Evolutionary conservation across 35 echinoderm and acorn worm genomes (phyloP).

Genomic region (Lytechinus variegatus): DNA sequence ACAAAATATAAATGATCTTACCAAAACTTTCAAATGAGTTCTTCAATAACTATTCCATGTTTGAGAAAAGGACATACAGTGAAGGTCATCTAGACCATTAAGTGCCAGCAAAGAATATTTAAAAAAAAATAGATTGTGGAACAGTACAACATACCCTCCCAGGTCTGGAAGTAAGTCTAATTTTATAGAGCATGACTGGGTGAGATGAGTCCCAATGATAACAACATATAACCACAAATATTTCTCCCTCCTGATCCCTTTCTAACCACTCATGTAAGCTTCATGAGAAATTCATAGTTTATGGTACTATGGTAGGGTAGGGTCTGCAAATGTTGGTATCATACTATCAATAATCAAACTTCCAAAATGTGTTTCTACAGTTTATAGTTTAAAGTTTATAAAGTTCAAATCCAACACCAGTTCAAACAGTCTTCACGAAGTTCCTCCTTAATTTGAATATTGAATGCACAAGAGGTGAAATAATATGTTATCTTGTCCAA

Average conservation of each 20-base stretch:
- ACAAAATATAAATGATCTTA: neutral
- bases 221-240: constrained; percentile 5
- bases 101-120: too few relatives aligned
- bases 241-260: constrained; percentile 9
- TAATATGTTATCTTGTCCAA: too few relatives aligned
- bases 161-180: neutral
- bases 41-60: neutral
- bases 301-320: neutral
- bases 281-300: neutral
- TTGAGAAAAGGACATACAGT: neutral
- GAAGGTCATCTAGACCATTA: too few relatives aligned
- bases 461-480: too few relatives aligned
- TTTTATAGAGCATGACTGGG: neutral
- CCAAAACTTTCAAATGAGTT: neutral
- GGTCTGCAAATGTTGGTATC: too few relatives aligned
- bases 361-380: too few relatives aligned
- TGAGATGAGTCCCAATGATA: neutral
- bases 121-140: neutral
- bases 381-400: too few relatives aligned
- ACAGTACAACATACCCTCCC: neutral
- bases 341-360: too few relatives aligned
- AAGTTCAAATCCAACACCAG: too few relatives aligned
- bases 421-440: too few relatives aligned
- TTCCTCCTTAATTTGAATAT: too few relatives aligned
- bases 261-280: neutral